Percentiles rank a stretch among this genome's conserved stretches.
Evolutionary conservation across 2,888 invertebrate species (phyloP).

Genomic region (Dicranocentrus wangi): DNA sequence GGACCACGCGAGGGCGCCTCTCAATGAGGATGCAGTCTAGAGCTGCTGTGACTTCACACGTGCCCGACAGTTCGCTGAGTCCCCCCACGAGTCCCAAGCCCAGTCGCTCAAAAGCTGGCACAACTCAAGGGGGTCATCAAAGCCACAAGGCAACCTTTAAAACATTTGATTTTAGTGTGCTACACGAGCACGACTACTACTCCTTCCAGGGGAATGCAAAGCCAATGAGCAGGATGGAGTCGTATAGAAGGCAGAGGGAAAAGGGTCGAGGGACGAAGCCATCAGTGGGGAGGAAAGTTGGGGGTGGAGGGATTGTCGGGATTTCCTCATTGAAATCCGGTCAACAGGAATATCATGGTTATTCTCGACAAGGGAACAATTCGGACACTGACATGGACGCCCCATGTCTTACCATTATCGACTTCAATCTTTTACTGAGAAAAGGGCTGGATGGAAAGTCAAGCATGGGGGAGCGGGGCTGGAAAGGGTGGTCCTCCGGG

Average conservation of each 20-base stretch:
- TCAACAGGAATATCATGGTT: not conserved
- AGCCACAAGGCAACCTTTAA: constrained; percentile 63
- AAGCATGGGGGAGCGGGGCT: constrained; percentile 50
- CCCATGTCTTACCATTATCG: constrained; percentile 83
- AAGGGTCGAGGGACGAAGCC: constrained; percentile 6
- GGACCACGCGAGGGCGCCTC: constrained; percentile 22
- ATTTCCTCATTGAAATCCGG: constrained; percentile 12
- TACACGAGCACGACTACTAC: constrained; percentile 40
- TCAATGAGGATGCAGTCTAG: not conserved
- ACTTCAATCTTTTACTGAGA: constrained; percentile 82
- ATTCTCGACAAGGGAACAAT: constrained; percentile 13
- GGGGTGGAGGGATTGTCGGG: constrained; percentile 73
- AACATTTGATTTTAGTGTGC: constrained; percentile 72
- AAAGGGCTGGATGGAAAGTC: constrained; percentile 77
- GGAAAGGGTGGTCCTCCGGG: constrained; percentile 55
- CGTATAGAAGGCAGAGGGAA: constrained; percentile 15
- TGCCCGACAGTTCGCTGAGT: constrained; percentile 43
- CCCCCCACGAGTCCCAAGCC: constrained; percentile 39
- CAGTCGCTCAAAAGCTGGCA: not conserved
- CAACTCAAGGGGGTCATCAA: not conserved
- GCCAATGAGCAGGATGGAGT: not conserved
- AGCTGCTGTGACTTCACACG: not conserved
- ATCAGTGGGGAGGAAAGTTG: constrained; percentile 73
- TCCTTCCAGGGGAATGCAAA: not conserved
- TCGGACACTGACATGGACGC: constrained; percentile 76